A percentile compares a stretch with the other conserved stretches of the same genome.
Conservation (phyloP, 2,797 vertebrate genomes). For the Botia almorhae region DNA sequence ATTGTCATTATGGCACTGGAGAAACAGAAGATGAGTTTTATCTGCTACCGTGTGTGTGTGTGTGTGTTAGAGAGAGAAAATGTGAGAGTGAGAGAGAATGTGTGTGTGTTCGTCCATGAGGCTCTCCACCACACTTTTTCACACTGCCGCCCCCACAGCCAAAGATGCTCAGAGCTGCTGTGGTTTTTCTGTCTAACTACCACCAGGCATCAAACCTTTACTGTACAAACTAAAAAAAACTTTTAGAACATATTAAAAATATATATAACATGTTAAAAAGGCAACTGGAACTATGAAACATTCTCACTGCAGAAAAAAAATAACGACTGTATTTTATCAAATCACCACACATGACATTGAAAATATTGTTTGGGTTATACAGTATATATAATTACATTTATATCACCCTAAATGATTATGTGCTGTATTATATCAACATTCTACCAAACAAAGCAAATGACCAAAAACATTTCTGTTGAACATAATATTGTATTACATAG, state of each 20-base stretch:
- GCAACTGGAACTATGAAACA: too few species aligned
- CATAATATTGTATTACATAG: neutral
- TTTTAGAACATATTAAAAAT: neutral
- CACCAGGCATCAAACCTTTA: constrained; percentile 39
- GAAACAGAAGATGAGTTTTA: constrained; percentile 38
- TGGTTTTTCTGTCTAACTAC: constrained; percentile 46
- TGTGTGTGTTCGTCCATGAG: constrained; percentile 47
- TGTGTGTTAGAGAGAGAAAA: constrained; percentile 1
- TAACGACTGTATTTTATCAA: neutral
- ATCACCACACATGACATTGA: neutral
- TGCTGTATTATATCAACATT: neutral
- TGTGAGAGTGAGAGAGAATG: constrained; percentile 10
- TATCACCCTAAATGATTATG: neutral
- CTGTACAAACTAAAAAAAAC: constrained; percentile 14
- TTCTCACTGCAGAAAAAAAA: constrained; percentile 17
- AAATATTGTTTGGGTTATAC: neutral
- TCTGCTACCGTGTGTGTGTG: constrained; percentile 29
- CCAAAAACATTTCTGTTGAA: neutral
- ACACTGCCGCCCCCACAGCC: constrained; percentile 61
- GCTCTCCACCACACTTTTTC: constrained; percentile 56
- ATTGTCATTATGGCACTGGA: constrained; percentile 42
- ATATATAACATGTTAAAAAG: neutral
- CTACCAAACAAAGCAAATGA: neutral
- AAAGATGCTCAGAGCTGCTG: constrained; percentile 43
- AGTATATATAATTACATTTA: neutral